A percentile compares a stretch with the other conserved stretches of the same genome.
phyloP scores from a whole-genome alignment of 2,888 invertebrate species.

The Diabrotica balteata region DNA sequence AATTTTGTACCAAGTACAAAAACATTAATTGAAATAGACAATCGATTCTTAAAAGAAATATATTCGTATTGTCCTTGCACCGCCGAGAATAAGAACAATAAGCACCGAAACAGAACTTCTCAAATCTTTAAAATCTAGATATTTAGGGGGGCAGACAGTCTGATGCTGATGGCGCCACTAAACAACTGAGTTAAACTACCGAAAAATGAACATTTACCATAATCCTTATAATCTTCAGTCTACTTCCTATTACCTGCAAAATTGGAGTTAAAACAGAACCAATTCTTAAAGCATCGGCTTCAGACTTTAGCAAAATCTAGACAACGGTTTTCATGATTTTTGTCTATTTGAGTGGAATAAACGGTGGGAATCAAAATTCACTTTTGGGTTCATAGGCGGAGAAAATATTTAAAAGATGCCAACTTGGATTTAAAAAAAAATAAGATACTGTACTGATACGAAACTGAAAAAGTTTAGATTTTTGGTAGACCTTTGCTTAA shows the following conservation, averaged over 20 bases:
- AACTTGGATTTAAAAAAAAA: too few species aligned
- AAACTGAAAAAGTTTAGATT: too few species aligned
- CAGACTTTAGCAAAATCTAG: constrained; percentile 27
- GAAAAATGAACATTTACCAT: constrained; percentile 52
- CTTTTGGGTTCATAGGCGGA: constrained; percentile 22
- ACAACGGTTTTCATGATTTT: constrained; percentile 49
- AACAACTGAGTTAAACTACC: constrained; percentile 48
- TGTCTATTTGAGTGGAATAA: constrained; percentile 54
- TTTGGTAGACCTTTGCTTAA: too few species aligned
- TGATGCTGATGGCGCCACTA: constrained; percentile 47
- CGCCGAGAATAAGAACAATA: too few species aligned
- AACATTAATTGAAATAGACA: too few species aligned
- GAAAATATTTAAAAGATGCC: too few species aligned
- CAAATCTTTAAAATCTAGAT: constrained; percentile 3
- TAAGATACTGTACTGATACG: too few species aligned
- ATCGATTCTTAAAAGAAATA: too few species aligned
- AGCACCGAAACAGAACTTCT: too few species aligned
- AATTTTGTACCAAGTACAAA: too few species aligned
- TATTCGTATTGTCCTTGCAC: too few species aligned
- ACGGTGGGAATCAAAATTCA: constrained; percentile 51
- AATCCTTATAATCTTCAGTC: constrained; percentile 51
- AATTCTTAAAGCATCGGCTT: constrained; percentile 16
- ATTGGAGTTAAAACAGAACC: constrained; percentile 41
- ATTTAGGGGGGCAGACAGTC: constrained; percentile 31
- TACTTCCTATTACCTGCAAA: constrained; percentile 43